Percentiles rank a stretch among this genome's conserved stretches.
Conservation (phyloP, 2,888 invertebrate genomes). For the Synergus gifuensis region DNA sequence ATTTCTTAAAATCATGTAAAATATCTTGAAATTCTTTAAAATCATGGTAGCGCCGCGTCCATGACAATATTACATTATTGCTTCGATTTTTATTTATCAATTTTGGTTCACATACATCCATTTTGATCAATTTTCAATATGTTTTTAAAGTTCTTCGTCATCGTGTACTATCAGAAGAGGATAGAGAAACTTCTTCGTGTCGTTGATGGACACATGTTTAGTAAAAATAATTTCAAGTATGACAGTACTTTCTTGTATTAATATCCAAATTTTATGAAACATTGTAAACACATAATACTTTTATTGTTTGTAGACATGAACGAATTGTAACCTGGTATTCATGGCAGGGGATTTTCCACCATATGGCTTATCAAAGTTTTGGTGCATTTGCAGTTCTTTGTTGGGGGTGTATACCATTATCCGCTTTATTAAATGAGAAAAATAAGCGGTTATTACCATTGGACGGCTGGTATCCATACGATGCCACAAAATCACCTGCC, state of each 20-base stretch:
- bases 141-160: constrained; percentile 52
- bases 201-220: constrained; percentile 55
- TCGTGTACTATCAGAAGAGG: constrained; percentile 54
- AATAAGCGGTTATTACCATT: constrained; percentile 60
- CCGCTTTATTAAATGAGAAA: constrained; percentile 52
- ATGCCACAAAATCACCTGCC: constrained; percentile 59
- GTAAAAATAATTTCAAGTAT: constrained; percentile 51
- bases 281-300: background rate
- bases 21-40: background rate
- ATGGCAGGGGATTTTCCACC: constrained; percentile 66
- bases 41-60: too few relatives aligned
- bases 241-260: background rate
- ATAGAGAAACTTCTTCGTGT: constrained; percentile 60
- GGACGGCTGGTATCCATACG: constrained; percentile 68
- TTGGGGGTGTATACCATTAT: constrained; percentile 62
- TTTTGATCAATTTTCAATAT: background rate
- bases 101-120: background rate
- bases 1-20: background rate
- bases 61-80: background rate
- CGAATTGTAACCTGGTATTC: constrained; percentile 58
- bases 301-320: constrained; percentile 46
- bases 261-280: too few relatives aligned
- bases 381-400: constrained; percentile 57
- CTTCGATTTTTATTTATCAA: background rate
- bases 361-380: constrained; percentile 63